These are phyloP conservation scores for Mamestra configurata DNA, from an alignment of 1,140 invertebrate species.

Conservation along the genomic window DNA sequence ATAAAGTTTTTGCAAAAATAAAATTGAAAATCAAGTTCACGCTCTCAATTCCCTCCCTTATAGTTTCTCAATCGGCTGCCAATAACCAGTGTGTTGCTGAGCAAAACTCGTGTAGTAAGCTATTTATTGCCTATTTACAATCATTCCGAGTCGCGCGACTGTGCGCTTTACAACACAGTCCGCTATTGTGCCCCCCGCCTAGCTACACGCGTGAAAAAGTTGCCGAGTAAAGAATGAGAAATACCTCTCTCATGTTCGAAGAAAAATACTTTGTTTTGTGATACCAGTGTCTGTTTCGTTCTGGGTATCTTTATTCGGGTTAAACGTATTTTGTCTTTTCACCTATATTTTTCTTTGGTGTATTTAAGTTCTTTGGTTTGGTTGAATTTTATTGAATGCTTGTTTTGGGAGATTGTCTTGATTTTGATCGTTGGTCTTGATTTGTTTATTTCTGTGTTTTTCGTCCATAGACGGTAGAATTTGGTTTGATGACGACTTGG, in stretches of 20 bases:
- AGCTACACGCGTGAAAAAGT: conserved; percentile 31
- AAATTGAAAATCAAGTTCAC: not conserved
- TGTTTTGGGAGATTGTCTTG: too few relatives aligned
- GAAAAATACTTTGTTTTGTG: conserved; percentile 31
- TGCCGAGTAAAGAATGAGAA: conserved; percentile 28
- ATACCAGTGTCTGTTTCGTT: not conserved
- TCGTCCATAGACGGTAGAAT: too few relatives aligned
- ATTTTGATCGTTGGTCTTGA: too few relatives aligned
- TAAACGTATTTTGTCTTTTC: not conserved
- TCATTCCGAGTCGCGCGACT: conserved; percentile 62
- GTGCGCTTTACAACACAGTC: conserved; percentile 46
- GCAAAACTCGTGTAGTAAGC: conserved; percentile 64
- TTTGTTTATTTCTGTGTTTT: too few relatives aligned
- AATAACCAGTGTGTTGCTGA: conserved; percentile 66
- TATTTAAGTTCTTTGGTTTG: not conserved
- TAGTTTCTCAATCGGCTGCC: conserved; percentile 54
- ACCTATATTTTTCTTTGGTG: not conserved
- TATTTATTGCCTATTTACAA: conserved; percentile 72
- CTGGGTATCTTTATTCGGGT: conserved; percentile 8
- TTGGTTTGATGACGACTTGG: too few relatives aligned
- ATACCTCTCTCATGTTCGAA: conserved; percentile 22
- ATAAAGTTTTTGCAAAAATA: not conserved
- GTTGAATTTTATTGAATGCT: too few relatives aligned
- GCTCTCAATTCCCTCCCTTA: conserved; percentile 12
- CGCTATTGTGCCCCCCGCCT: conserved; percentile 39